Conservation (phyloP, 2,113 vertebrate genomes). For the Podilymbus podiceps region DNA sequence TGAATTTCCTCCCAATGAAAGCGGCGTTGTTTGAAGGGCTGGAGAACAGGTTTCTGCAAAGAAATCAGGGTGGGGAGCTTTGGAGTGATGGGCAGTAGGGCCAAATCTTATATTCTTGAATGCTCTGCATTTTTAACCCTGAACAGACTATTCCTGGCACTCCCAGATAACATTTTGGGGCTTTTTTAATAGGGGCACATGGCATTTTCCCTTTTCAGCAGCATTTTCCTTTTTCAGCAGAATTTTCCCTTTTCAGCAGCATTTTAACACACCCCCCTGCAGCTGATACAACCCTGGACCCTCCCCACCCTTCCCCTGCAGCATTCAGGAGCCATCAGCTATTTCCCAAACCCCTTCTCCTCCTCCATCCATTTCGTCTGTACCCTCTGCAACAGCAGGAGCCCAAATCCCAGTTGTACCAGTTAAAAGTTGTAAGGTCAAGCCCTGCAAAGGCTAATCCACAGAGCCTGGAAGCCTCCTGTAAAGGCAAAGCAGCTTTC, state of each 20-base stretch:
- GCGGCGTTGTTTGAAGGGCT: neutral
- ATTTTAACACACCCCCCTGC: neutral
- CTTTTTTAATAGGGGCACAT: neutral
- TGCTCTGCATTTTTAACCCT: neutral
- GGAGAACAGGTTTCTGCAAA: neutral
- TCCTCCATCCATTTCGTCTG: neutral
- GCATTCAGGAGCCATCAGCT: accelerated
- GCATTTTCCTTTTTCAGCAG: neutral
- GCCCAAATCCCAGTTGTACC: neutral
- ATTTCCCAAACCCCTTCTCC: neutral
- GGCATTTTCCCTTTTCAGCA: neutral
- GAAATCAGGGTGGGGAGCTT: accelerated
- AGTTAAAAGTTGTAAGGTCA: neutral
- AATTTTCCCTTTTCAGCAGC: neutral
- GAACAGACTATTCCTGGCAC: accelerated
- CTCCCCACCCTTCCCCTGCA: neutral
- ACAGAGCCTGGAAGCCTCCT: neutral
- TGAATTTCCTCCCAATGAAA: neutral
- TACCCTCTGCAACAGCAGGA: neutral
- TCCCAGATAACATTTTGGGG: neutral
- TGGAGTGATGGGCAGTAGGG: accelerated
- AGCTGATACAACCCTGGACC: neutral
- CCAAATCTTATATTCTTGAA: accelerated
- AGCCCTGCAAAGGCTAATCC: neutral
- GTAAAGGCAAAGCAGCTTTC: neutral